Conservation (phyloP, 2,888 invertebrate genomes). For the Homarus gammarus region DNA sequence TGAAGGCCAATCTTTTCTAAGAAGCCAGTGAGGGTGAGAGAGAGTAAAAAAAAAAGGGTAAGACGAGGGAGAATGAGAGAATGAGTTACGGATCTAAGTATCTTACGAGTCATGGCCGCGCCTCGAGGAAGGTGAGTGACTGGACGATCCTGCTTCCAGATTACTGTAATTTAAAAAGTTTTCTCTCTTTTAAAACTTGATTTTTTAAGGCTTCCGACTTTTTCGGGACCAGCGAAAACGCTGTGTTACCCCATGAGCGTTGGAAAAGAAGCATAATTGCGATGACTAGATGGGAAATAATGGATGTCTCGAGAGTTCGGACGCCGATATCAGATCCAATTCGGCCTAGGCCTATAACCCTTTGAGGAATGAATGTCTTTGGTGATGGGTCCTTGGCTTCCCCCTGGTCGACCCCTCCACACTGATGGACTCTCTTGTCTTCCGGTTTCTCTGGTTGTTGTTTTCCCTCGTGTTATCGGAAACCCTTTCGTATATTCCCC, state of each 20-base stretch:
- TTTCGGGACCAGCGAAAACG: neutral
- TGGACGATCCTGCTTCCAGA: neutral
- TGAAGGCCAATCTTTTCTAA: neutral
- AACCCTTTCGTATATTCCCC: too few relatives aligned
- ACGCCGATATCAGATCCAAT: neutral
- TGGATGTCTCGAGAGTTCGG: neutral
- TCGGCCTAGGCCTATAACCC: neutral
- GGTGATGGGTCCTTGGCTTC: neutral
- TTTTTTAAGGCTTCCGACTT: neutral
- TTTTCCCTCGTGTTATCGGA: too few relatives aligned
- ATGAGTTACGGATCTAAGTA: neutral
- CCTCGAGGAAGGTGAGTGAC: neutral
- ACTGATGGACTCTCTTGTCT: too few relatives aligned
- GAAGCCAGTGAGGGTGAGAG: neutral
- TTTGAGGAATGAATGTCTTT: neutral
- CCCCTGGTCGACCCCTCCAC: neutral
- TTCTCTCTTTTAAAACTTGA: neutral
- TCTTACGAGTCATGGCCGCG: conserved; percentile 6
- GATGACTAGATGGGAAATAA: neutral
- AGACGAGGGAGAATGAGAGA: neutral
- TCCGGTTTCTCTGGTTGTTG: too few relatives aligned
- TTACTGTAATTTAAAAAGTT: neutral
- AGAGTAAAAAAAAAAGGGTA: neutral
- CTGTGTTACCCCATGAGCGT: neutral
- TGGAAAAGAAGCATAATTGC: neutral